Percentiles rank a stretch among this genome's conserved stretches.
These are phyloP conservation scores for Eristalis arbustorum DNA, from an alignment of 2,888 invertebrate species.

Conservation along the genomic window DNA sequence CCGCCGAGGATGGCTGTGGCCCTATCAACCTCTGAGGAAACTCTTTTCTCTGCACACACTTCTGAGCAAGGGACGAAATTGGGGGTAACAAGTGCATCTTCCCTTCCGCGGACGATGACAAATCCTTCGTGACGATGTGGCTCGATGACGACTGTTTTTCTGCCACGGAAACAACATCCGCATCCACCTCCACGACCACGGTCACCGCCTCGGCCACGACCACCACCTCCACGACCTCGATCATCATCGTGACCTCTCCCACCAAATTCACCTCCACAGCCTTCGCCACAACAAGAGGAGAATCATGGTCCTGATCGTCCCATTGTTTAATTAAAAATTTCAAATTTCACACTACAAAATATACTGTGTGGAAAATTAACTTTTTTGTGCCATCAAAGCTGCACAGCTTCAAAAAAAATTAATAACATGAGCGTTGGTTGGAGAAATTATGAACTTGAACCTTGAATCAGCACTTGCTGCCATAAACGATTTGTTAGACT, in stretches of 20 bases:
- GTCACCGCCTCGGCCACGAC: constrained; percentile 78
- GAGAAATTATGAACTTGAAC: no score
- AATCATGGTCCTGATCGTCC: constrained; percentile 79
- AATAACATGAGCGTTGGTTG: no score
- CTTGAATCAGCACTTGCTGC: no score
- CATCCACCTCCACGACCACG: constrained; percentile 81
- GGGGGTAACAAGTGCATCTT: constrained; percentile 96
- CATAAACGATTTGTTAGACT: no score
- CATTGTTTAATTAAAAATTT: neutral
- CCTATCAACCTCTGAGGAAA: constrained; percentile 93
- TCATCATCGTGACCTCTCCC: constrained; percentile 72
- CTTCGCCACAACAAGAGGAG: constrained; percentile 81
- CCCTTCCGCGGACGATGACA: constrained; percentile 98
- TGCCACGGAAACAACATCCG: constrained; percentile 85
- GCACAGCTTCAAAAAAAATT: neutral
- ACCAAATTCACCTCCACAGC: constrained; percentile 73
- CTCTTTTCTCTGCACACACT: constrained; percentile 99
- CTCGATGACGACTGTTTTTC: constrained; percentile 96
- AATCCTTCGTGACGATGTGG: constrained; percentile 98
- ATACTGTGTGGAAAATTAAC: neutral
- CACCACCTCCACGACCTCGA: constrained; percentile 78
- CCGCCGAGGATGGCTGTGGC: constrained; percentile 99
- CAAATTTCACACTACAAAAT: neutral
- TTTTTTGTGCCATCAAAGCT: neutral
- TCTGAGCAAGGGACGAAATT: constrained; percentile 98